A percentile compares a stretch with the other conserved stretches of the same genome.
Conservation (phyloP, 2,888 invertebrate genomes). For the Drosophila helvetica region DNA sequence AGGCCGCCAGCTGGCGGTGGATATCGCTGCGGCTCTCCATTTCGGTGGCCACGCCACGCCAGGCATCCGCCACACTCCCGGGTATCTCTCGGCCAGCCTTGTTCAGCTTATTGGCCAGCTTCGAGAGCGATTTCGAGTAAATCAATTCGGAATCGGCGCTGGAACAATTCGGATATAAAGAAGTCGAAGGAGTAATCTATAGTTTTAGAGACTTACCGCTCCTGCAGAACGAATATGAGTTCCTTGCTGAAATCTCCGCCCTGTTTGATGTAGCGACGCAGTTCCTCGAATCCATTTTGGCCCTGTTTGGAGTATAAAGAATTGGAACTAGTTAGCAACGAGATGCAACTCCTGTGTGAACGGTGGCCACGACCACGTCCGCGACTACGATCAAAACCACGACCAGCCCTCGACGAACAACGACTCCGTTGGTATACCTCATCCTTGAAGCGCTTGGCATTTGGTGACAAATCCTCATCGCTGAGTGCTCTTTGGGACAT, state of each 20-base stretch:
- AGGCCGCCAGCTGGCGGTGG: conserved; percentile 92
- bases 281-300: conserved; percentile 96
- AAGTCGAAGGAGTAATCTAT: too few relatives aligned
- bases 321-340: neutral
- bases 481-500: conserved; percentile 62
- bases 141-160: conserved; percentile 96
- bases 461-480: conserved; percentile 75
- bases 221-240: conserved; percentile 93
- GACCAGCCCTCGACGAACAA: conserved; percentile 6
- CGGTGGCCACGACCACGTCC: too few relatives aligned
- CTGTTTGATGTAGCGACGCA: conserved; percentile 95
- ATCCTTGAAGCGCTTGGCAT: conserved; percentile 72
- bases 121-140: conserved; percentile 95
- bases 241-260: conserved; percentile 98
- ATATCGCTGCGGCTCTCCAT: conserved; percentile 96
- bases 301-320: conserved; percentile 87
- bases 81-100: conserved; percentile 92
- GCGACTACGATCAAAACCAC: neutral
- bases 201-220: conserved; percentile 87
- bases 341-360: neutral
- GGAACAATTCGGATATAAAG: conserved; percentile 33
- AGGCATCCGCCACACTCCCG: conserved; percentile 93
- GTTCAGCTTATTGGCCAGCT: conserved; percentile 92
- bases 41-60: conserved; percentile 95
- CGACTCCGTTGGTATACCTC: conserved; percentile 68